Base-by-base conservation (phyloP, 1,140 invertebrate species). In the Drosophila repletoides region DNA sequence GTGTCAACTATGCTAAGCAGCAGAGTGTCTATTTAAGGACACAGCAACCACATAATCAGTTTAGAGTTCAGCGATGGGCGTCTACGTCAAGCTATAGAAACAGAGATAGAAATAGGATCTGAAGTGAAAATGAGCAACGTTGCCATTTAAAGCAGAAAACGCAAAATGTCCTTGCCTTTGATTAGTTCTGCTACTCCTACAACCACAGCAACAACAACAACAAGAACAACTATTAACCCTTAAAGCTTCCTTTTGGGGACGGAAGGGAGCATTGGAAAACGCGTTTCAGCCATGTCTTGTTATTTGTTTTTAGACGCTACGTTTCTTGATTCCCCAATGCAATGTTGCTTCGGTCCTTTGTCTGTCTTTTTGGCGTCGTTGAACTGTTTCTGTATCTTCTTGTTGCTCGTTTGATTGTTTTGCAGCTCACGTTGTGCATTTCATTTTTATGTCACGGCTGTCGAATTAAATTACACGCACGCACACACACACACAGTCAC, bases 381-480 rank as follows among this genome's bases (percentile, higher is more conserved):
- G 40, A 40, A 31, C 10, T 38, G 28, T 43, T 12, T 31, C 31
- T 36, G 36, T 29, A 29, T 26, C 15, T n/a, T n/a, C n/a, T n/a
- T n/a, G n/a, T n/a, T n/a, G n/a, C n/a, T n/a, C 38, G 22, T 55
- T 71, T 61, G 64, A 67, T 67, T 71, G 67, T 52, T 58, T 73
- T 79, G 58, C 80, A 43, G 53, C 79, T 74, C 79, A 83, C 79
- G 74, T 83, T 86, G 74, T 75, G 79, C 79, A 84, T 79, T 83
- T 84, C 52, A 73, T 72, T 84, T 84, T 86, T 79, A 79, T 77
- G 60, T 61, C 79, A 84, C 69, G 77, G 53, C 71, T 73, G 64
- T 84, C 77, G 69, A 83, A 83, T 83, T 83, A 83, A 83, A 84
- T 84, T 83, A 76, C 59, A 73, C 53, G 55, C 76, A 70, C 69